Base-by-base conservation (phyloP, 2,113 vertebrate genomes). In the Pomatostomus ruficeps region DNA sequence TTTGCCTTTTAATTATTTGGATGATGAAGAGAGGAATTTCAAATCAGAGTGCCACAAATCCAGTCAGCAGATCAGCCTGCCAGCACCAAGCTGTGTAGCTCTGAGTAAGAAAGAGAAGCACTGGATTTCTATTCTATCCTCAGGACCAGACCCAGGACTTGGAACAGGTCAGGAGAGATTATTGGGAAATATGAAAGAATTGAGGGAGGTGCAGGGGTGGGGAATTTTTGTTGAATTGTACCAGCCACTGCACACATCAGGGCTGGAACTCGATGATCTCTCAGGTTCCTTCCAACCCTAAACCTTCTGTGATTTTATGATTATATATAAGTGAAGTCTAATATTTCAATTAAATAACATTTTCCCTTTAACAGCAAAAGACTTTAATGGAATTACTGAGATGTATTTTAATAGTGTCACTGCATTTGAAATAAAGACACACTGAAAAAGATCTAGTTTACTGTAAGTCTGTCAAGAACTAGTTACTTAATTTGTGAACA, bases 171-270 rank as follows among this genome's bases (percentile, higher is more conserved):
- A 79, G 13, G 2, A 70, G 36, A 61, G 58, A 76, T 36, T 62
- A 23, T 2, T 17, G 7, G 14, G 29, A 52, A 79, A 61, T 43
- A 40, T 15, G 19, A 59, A 85, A 83, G 22, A 72, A 85, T 76
- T 63, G 2, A 7, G 21, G 20, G 14, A 10, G 7, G 5, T 7
- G 26, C 7, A 51, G 9, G 1, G 1, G 12, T 10, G 9, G 40
- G 21, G 14, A 72, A 70, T 62, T 75, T 49, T 28, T 11, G 1
- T 25, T 49, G 12, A 82, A 67, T 67, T 52, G 58, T 33, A 94
- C 38, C 9, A 51, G 49, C 20, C n/a, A 68, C 28, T 48, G 52
- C n/a, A 54, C 5, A 68, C 5, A 20, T 21, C 3, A 3, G 10
- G 8, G 19, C 20, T 70, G 55, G 48, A 77, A 77, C 23, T 7